Evolutionary conservation across 64 coral and sea anemone genomes (phyloP).

Genomic region (Stichodactyla mertensii): DNA sequence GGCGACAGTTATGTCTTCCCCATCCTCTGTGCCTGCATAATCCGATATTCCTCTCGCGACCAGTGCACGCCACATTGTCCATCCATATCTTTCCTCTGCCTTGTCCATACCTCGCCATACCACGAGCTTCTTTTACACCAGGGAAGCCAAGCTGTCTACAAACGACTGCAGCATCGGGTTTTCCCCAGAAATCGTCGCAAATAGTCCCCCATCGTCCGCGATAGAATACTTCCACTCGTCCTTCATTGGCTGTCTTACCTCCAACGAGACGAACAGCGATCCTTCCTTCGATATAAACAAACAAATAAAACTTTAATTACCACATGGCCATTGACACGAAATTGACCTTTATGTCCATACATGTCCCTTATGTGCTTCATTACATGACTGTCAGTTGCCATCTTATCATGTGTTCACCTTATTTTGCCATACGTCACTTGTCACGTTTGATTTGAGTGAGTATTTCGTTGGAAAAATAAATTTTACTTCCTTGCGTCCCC

Average conservation of each 20-base stretch:
- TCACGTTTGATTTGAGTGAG: too few relatives aligned
- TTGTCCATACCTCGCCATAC: neutral
- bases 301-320: neutral
- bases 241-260: neutral
- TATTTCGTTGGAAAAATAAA: too few relatives aligned
- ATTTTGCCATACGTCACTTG: too few relatives aligned
- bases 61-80: neutral
- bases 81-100: neutral
- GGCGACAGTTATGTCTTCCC: slow-evolving; percentile 49
- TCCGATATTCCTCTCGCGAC: neutral
- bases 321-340: neutral
- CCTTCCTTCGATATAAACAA: neutral
- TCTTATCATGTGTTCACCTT: too few relatives aligned
- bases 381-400: neutral
- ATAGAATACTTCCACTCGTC: slow-evolving; percentile 37
- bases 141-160: slow-evolving; percentile 25
- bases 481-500: neutral
- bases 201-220: slow-evolving; percentile 16
- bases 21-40: slow-evolving; percentile 44
- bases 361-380: neutral
- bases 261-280: slow-evolving; percentile 7
- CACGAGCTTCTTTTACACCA: neutral
- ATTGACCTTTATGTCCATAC: neutral
- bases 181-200: slow-evolving; percentile 21
- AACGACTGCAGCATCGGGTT: slow-evolving; percentile 6